phyloP scores from a whole-genome alignment of 2,888 invertebrate genomes.

The Drosophila emarginata region DNA sequence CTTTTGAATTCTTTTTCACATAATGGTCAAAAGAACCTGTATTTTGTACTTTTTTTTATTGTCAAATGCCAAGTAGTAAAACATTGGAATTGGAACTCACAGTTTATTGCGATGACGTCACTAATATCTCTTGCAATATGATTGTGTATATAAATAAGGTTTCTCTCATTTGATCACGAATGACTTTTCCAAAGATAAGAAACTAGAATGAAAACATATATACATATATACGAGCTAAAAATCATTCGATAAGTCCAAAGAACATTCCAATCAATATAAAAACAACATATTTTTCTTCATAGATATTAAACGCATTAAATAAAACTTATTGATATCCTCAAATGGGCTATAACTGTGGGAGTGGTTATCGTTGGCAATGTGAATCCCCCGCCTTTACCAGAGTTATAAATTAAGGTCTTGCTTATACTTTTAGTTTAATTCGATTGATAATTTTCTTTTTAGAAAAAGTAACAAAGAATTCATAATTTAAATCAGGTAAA shows the following conservation, averaged over 20 bases:
- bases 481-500: not conserved
- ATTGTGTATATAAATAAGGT: not conserved
- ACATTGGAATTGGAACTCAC: not conserved
- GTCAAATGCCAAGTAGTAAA: too few species aligned
- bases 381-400: too few species aligned
- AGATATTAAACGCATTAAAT: conserved; percentile 31
- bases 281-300: conserved; percentile 18
- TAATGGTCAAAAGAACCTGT: too few species aligned
- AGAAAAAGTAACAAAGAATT: too few species aligned
- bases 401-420: too few species aligned
- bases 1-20: too few species aligned
- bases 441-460: too few species aligned
- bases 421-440: conserved; percentile 7
- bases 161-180: not conserved
- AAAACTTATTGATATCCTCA: conserved; percentile 30
- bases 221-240: conserved; percentile 4
- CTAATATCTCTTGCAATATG: not conserved
- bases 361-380: too few species aligned
- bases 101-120: not conserved
- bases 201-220: conserved; percentile 1
- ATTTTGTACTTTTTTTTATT: too few species aligned
- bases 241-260: conserved; percentile 37
- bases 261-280: conserved; percentile 38
- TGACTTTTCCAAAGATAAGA: conserved; percentile 21
- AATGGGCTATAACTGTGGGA: not conserved